phyloP scores from a whole-genome alignment of 2,113 vertebrate genomes.

The Procavia capensis region DNA sequence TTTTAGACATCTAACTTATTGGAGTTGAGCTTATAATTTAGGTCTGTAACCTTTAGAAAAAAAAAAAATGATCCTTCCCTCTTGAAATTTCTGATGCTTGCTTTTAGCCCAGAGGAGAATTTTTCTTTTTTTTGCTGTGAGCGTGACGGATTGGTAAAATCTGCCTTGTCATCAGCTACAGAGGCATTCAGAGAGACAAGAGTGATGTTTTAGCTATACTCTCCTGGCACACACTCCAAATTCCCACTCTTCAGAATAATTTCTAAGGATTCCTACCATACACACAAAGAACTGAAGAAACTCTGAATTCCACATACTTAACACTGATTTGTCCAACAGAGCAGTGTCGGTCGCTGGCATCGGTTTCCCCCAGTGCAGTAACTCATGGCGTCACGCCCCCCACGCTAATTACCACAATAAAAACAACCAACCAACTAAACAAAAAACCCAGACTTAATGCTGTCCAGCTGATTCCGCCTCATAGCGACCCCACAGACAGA shows the following conservation, averaged over 20 bases:
- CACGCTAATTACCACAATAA: too few species aligned
- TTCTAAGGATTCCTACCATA: background rate
- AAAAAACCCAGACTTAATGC: too few species aligned
- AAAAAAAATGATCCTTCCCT: conserved; percentile 69
- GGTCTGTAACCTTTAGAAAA: conserved; percentile 69
- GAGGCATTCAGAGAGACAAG: conserved; percentile 40
- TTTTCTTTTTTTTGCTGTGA: background rate
- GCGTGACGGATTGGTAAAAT: conserved; percentile 23
- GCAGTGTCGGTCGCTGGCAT: too few species aligned
- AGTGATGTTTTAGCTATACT: conserved; percentile 6
- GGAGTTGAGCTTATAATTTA: conserved; percentile 75
- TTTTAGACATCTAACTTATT: conserved; percentile 70
- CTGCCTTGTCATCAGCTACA: conserved; percentile 53
- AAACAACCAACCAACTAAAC: too few species aligned
- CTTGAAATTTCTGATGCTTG: conserved; percentile 67
- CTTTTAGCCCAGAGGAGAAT: conserved; percentile 70
- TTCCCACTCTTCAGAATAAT: background rate
- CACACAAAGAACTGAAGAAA: background rate
- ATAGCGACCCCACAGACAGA: too few species aligned
- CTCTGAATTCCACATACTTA: background rate
- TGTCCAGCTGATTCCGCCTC: too few species aligned
- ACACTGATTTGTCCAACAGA: background rate
- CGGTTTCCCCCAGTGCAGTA: too few species aligned
- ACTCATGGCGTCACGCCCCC: too few species aligned
- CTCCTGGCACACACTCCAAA: background rate